Conservation (phyloP, 2,797 vertebrate species). For the Holocentrus rufus region DNA sequence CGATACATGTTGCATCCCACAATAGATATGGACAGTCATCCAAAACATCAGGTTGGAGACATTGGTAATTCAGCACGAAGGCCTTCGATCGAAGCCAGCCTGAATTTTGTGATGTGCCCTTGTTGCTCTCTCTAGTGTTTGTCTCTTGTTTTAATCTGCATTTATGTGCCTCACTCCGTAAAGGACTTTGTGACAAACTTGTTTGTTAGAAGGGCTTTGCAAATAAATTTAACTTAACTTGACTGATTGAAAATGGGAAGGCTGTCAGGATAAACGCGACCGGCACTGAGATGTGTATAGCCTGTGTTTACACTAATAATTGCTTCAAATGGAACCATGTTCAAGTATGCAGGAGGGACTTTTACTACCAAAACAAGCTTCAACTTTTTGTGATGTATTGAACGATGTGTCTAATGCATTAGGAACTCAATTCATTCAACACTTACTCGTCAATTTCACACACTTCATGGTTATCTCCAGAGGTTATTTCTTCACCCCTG, state of each 20-base stretch:
- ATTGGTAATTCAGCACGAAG: no score
- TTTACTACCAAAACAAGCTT: slow-evolving; percentile 39
- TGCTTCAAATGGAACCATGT: slow-evolving; percentile 53
- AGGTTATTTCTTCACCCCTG: no score
- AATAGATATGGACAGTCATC: no score
- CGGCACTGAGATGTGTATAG: slow-evolving; percentile 11
- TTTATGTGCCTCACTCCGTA: slow-evolving; percentile 28
- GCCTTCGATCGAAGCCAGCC: background rate
- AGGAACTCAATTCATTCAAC: slow-evolving; percentile 4
- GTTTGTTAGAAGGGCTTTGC: slow-evolving; percentile 35
- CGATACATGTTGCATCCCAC: no score
- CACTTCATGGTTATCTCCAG: background rate
- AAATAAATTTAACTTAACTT: slow-evolving; percentile 41
- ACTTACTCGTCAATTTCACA: background rate
- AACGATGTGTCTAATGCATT: background rate
- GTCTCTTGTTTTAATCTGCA: slow-evolving; percentile 17
- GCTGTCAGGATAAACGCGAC: slow-evolving; percentile 27
- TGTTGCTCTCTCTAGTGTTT: background rate
- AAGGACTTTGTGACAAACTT: slow-evolving; percentile 42
- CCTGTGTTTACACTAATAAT: slow-evolving; percentile 49
- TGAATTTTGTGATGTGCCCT: background rate
- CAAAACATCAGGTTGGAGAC: no score
- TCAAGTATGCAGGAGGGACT: slow-evolving; percentile 23
- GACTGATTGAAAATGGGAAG: slow-evolving; percentile 37
- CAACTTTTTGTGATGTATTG: slow-evolving; percentile 26